A percentile compares a stretch with the other conserved stretches of the same genome.
phyloP scores from a whole-genome alignment of 2,113 vertebrate species.

The Himantopus leucocephalus region DNA sequence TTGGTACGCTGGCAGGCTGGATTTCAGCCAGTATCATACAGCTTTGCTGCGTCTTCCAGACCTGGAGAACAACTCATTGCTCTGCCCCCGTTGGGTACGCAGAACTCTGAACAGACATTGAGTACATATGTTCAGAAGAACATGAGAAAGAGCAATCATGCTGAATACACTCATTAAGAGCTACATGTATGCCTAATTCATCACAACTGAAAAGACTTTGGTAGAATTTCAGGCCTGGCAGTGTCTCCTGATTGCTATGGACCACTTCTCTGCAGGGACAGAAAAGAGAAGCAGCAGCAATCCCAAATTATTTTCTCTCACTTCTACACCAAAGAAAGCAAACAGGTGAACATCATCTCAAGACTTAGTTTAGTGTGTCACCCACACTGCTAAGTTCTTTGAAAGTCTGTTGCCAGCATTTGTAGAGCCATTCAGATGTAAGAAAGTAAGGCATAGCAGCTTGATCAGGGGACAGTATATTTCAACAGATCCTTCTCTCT shows the following conservation, averaged over 20 bases:
- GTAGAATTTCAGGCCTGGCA: neutral
- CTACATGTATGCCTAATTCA: neutral
- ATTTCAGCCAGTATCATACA: rapidly evolving
- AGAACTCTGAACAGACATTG: neutral
- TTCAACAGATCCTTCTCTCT: no score
- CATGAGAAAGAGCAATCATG: neutral
- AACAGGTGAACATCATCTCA: no score
- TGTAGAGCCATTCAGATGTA: no score
- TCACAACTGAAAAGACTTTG: neutral
- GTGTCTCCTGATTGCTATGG: neutral
- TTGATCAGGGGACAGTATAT: no score
- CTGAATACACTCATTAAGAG: neutral
- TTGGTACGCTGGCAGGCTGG: neutral
- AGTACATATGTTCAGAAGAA: neutral
- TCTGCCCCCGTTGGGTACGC: neutral
- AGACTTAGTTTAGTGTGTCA: no score
- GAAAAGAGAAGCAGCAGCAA: no score
- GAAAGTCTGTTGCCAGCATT: no score
- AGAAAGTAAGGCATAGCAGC: no score
- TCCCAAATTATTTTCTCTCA: no score
- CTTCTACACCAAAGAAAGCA: no score
- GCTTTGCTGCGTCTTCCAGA: neutral
- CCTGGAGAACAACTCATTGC: neutral
- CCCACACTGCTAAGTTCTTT: no score
- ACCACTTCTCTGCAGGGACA: no score